Evolutionary conservation across 2,797 vertebrate species (phyloP).

Genomic region (Microctenopoma lineatum): DNA sequence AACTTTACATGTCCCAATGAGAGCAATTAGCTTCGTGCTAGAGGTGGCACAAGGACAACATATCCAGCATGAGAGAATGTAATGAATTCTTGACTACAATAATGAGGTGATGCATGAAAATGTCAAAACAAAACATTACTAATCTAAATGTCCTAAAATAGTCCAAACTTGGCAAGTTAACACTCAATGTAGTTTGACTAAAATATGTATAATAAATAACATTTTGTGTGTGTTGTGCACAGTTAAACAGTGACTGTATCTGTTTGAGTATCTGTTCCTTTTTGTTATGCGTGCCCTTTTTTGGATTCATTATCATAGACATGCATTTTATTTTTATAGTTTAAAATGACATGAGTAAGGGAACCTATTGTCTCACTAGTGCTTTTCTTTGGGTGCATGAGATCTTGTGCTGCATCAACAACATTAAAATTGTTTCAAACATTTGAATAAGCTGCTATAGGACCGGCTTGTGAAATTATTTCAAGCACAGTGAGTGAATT

Average conservation of each 20-base stretch:
- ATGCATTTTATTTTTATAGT: background rate
- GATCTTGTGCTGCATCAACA: background rate
- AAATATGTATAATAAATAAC: conserved; percentile 4
- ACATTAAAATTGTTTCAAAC: conserved; percentile 7
- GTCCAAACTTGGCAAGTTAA: conserved; percentile 29
- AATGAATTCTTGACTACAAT: conserved; percentile 68
- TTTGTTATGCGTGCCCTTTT: background rate
- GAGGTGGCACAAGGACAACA: conserved; percentile 68
- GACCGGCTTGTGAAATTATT: conserved; percentile 33
- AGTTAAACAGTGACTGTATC: background rate
- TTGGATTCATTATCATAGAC: background rate
- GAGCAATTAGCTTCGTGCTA: conserved; percentile 77
- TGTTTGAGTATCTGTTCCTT: background rate
- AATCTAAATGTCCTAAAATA: conserved; percentile 37
- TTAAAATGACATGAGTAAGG: background rate
- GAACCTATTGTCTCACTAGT: conserved; percentile 2
- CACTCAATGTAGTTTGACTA: conserved; percentile 27
- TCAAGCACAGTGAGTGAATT: conserved; percentile 26
- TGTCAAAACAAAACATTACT: conserved; percentile 58
- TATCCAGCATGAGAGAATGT: conserved; percentile 52
- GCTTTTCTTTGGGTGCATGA: conserved; percentile 1
- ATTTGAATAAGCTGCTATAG: background rate
- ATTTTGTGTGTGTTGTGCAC: conserved; percentile 1
- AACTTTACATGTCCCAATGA: conserved; percentile 78
- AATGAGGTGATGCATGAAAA: conserved; percentile 72